These are phyloP conservation scores for Cryptocheilus praepositus DNA, from an alignment of 2,888 invertebrate species.

Conservation along the genomic window DNA sequence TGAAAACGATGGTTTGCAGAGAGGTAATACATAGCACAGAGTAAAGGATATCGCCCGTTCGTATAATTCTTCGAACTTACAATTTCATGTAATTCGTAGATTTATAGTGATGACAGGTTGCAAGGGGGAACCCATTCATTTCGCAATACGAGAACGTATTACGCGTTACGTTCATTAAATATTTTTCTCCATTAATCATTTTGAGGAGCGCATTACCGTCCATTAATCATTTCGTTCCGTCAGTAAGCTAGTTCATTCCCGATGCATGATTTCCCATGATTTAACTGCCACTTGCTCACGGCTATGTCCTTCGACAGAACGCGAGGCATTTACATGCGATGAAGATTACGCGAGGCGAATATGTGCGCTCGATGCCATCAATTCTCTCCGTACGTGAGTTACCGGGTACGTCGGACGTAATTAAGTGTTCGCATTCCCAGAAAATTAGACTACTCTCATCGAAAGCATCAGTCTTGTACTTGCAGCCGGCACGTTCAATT, in stretches of 20 bases:
- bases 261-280: background rate
- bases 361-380: slow-evolving; percentile 11
- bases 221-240: background rate
- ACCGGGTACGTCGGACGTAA: slow-evolving; percentile 17
- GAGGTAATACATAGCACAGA: too few species aligned
- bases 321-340: slow-evolving; percentile 16
- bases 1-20: too few species aligned
- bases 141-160: too few species aligned
- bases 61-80: too few species aligned
- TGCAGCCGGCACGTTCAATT: too few species aligned
- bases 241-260: background rate
- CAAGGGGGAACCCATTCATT: too few species aligned
- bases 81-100: too few species aligned
- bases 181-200: too few species aligned
- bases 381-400: slow-evolving; percentile 14
- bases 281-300: background rate
- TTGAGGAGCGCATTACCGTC: too few species aligned
- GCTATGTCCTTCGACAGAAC: background rate
- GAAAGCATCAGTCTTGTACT: background rate
- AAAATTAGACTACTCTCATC: slow-evolving; percentile 13
- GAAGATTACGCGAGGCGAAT: slow-evolving; percentile 7
- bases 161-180: too few species aligned
- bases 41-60: too few species aligned
- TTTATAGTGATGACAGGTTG: too few species aligned
- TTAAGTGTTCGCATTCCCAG: slow-evolving; percentile 19